These are phyloP conservation scores for Calvadosia cruxmelitensis DNA, from an alignment of 30 jellyfish, hydroid and myxozoan species.

Conservation along the genomic window DNA sequence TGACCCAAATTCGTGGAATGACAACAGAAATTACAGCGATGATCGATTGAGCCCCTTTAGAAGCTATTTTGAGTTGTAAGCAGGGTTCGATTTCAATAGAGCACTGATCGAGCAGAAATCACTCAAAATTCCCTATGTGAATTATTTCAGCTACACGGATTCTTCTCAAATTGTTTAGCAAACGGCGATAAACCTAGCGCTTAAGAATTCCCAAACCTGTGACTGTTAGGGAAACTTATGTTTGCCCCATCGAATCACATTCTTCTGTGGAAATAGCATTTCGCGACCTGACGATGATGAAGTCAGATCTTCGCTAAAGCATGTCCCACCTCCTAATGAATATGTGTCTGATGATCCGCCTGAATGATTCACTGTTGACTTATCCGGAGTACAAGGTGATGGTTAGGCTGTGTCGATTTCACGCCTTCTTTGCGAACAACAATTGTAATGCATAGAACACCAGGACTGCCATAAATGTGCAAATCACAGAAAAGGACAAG, in stretches of 20 bases:
- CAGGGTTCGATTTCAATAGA: background rate
- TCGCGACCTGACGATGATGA: constrained; percentile 21
- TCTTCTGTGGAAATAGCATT: constrained; percentile 42
- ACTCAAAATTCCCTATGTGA: background rate
- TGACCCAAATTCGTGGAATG: background rate
- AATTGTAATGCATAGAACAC: too few relatives aligned
- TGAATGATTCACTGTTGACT: constrained; percentile 2
- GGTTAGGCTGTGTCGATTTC: background rate
- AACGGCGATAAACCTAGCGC: constrained; percentile 1
- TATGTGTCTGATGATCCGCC: background rate
- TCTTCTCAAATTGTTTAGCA: constrained; percentile 15
- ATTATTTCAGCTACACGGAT: background rate
- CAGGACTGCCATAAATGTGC: too few relatives aligned
- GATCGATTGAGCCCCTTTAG: background rate
- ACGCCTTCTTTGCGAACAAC: too few relatives aligned
- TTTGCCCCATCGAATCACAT: constrained; percentile 39
- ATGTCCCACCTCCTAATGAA: background rate
- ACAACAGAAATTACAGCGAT: background rate
- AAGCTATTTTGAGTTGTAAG: background rate
- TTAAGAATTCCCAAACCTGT: constrained; percentile 21
- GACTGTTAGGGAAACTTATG: constrained; percentile 21
- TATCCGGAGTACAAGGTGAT: background rate
- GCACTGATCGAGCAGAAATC: constrained; percentile 2
- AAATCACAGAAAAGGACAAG: too few relatives aligned
- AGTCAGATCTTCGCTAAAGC: constrained; percentile 28